These are phyloP conservation scores for Phalloptychus januarius DNA, from an alignment of 2,797 vertebrate species.

Conservation along the genomic window DNA sequence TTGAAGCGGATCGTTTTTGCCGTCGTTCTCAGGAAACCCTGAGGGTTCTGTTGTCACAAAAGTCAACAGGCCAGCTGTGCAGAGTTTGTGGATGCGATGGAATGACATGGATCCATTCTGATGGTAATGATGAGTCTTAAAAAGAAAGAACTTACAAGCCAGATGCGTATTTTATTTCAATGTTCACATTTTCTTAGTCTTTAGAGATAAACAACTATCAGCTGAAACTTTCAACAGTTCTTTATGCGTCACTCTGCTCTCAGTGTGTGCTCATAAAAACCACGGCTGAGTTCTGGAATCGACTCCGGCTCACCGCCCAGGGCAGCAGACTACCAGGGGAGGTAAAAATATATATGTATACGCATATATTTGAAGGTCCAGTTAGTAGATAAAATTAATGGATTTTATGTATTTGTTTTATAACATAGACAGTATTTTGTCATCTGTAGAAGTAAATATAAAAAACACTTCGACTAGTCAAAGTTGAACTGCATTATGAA, in stretches of 20 bases:
- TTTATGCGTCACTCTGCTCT: conserved; percentile 8
- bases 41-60: too few species aligned
- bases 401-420: not conserved
- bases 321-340: not conserved
- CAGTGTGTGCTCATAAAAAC: conserved; percentile 1
- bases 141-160: not conserved
- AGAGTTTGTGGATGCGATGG: not conserved
- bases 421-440: not conserved
- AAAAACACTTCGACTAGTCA: not conserved
- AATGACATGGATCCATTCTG: not conserved
- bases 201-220: not conserved
- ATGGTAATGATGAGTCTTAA: not conserved
- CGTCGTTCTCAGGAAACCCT: not conserved
- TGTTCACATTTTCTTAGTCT: not conserved
- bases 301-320: not conserved
- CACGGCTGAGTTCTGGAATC: not conserved
- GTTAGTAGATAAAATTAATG: not conserved
- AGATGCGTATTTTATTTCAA: not conserved
- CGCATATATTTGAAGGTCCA: not conserved
- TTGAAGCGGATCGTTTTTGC: not conserved
- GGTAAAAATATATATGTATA: too few species aligned
- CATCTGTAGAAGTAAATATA: not conserved
- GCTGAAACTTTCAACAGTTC: not conserved
- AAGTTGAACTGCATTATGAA: not conserved
- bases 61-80: too few species aligned